Evolutionary conservation across 2,113 vertebrate species (phyloP).

Genomic region (Rhynchomys soricoides): DNA sequence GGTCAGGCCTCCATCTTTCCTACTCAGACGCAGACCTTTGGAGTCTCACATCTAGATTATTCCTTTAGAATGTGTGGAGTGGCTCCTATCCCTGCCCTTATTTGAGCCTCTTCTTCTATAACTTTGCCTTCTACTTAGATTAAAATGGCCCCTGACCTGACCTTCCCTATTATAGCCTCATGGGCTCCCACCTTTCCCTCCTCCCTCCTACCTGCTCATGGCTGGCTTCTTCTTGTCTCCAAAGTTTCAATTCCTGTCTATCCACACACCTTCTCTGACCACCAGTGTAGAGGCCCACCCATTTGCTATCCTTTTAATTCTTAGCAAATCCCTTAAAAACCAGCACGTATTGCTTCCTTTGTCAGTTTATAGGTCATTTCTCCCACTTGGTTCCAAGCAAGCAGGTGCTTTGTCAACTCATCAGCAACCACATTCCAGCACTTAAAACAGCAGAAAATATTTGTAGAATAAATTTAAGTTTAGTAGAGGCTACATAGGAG

Average conservation of each 20-base stretch:
- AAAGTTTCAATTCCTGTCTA: neutral
- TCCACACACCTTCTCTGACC: neutral
- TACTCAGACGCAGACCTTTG: neutral
- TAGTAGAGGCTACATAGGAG: neutral
- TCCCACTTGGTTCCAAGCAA: neutral
- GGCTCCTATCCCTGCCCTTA: neutral
- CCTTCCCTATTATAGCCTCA: neutral
- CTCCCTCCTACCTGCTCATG: neutral
- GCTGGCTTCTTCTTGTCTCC: neutral
- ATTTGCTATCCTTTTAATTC: neutral
- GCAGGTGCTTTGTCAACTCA: neutral
- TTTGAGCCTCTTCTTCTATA: neutral
- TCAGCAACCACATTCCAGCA: neutral
- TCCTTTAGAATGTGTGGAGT: neutral
- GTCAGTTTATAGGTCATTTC: neutral
- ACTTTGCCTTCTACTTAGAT: neutral
- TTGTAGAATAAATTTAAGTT: neutral
- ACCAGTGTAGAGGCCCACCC: neutral
- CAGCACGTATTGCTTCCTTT: neutral
- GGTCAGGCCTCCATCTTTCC: neutral
- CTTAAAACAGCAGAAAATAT: neutral
- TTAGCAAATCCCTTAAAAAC: neutral
- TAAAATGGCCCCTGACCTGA: neutral
- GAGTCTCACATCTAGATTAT: neutral
- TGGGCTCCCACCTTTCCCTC: neutral